Evolutionary conservation across 2,113 vertebrate genomes (phyloP).

Genomic region (Melospiza georgiana): DNA sequence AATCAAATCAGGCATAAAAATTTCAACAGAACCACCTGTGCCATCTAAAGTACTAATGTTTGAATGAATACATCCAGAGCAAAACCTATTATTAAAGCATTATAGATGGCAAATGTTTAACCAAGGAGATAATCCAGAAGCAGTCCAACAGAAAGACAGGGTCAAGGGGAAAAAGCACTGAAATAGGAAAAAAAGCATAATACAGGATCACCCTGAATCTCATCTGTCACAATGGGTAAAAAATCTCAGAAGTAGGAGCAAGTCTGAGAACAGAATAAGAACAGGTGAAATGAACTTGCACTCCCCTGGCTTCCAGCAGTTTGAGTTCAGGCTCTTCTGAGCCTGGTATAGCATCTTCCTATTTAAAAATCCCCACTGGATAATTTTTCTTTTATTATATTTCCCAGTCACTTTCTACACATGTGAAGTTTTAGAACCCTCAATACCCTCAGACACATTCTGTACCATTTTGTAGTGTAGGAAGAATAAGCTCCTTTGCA

Average conservation of each 20-base stretch:
- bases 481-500: neutral
- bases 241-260: neutral
- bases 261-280: neutral
- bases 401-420: neutral
- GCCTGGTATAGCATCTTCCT: neutral
- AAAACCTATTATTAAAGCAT: neutral
- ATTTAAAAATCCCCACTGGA: neutral
- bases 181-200: neutral
- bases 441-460: neutral
- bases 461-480: neutral
- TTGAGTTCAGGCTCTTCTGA: neutral
- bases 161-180: neutral
- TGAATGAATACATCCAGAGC: neutral
- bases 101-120: slow-evolving; percentile 7
- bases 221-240: neutral
- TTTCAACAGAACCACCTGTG: slow-evolving; percentile 34
- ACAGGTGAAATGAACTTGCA: neutral
- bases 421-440: neutral
- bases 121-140: neutral
- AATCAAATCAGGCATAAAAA: slow-evolving; percentile 35
- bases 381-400: neutral
- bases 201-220: neutral
- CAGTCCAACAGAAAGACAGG: neutral
- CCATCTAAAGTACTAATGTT: neutral
- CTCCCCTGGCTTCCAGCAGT: neutral